Percentiles rank a stretch among this genome's conserved stretches.
Evolutionary conservation across 1,140 invertebrate genomes (phyloP).

Genomic region (Listronotus oregonensis): DNA sequence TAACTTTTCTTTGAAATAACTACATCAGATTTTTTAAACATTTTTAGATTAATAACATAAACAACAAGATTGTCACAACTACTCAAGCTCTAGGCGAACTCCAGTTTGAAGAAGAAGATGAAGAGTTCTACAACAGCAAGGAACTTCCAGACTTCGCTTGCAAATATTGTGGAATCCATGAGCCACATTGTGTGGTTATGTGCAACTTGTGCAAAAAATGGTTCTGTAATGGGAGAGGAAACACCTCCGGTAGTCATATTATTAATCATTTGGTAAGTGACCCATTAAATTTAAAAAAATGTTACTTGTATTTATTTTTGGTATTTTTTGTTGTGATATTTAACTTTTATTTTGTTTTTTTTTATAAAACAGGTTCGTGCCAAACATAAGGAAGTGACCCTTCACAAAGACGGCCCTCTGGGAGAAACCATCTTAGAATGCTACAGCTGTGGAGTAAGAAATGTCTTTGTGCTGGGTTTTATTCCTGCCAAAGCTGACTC

Average conservation of each 20-base stretch:
- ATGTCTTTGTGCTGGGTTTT: constrained; percentile 98
- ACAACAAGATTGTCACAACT: constrained; percentile 72
- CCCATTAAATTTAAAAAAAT: background rate
- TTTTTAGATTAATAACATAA: constrained; percentile 66
- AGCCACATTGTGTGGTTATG: constrained; percentile 96
- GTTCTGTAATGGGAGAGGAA: constrained; percentile 99
- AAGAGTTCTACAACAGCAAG: constrained; percentile 84
- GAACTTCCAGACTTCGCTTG: constrained; percentile 93
- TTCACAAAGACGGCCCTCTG: constrained; percentile 96
- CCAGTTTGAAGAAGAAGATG: constrained; percentile 91
- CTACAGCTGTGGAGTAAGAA: constrained; percentile 96
- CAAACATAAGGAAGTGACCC: constrained; percentile 97
- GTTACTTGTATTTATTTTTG: no score
- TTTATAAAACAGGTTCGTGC: constrained; percentile 64
- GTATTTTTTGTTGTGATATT: background rate
- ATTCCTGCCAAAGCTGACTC: constrained; percentile 99
- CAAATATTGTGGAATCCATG: constrained; percentile 98
- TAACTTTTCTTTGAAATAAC: no score
- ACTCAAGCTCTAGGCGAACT: constrained; percentile 79
- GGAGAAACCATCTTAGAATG: constrained; percentile 98
- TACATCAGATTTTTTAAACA: no score
- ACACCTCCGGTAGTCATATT: constrained; percentile 97
- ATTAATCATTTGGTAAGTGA: constrained; percentile 88
- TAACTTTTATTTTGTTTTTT: constrained; percentile 16
- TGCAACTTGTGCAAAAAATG: constrained; percentile 99